These are phyloP conservation scores for Heliornis fulica DNA, from an alignment of 2,113 vertebrate species.

Conservation along the genomic window DNA sequence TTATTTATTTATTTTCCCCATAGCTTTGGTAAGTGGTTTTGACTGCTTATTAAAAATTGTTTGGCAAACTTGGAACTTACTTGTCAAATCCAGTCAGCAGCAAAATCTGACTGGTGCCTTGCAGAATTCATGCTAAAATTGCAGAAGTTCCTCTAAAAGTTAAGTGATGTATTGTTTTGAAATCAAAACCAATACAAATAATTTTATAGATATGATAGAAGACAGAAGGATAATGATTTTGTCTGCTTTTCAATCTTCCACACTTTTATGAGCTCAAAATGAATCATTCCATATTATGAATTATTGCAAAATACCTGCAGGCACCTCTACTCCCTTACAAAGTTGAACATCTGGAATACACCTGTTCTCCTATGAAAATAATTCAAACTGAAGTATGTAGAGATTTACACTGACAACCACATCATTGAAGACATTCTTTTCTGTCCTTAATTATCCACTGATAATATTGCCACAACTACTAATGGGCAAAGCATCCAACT, in stretches of 20 bases:
- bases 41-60: conserved; percentile 2
- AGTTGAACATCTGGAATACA: not conserved
- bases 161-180: not conserved
- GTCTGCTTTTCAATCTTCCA: not conserved
- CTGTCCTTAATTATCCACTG: not conserved
- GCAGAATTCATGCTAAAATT: not conserved
- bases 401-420: not conserved
- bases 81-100: not conserved
- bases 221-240: not conserved
- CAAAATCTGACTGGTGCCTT: not conserved
- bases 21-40: not conserved
- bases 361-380: not conserved
- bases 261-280: not conserved
- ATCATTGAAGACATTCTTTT: not conserved
- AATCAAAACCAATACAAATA: not conserved
- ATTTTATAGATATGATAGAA: not conserved
- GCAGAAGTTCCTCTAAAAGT: not conserved
- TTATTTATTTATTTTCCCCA: not conserved
- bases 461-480: not conserved
- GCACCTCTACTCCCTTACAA: not conserved
- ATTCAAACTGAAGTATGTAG: not conserved
- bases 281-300: not conserved
- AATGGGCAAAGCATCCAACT: not conserved
- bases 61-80: not conserved
- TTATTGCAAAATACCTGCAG: not conserved